Conservation (phyloP, 2,888 invertebrate species). For the Cylindroiulus punctatus region DNA sequence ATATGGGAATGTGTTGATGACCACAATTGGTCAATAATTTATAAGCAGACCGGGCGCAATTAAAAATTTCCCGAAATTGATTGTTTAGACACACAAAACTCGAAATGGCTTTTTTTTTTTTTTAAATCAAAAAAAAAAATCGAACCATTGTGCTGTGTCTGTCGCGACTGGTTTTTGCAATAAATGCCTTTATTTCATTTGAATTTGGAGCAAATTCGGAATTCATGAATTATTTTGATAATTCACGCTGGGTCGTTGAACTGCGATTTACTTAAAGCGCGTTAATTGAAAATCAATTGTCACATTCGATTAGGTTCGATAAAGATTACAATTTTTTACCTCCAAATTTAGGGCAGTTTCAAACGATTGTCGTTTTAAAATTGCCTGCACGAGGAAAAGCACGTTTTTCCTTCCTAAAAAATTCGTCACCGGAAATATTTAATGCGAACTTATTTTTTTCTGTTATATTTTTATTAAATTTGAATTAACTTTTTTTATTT, state of each 20-base stretch:
- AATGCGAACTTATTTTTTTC: neutral
- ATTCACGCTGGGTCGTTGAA: constrained; percentile 15
- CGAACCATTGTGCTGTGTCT: neutral
- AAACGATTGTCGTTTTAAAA: neutral
- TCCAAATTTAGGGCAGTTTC: constrained; percentile 5
- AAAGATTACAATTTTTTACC: neutral
- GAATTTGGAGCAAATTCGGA: constrained; percentile 27
- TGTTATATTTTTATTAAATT: no score
- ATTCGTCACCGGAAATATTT: constrained; percentile 28
- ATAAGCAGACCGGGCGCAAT: neutral
- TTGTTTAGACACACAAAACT: neutral
- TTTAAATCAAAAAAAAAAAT: no score
- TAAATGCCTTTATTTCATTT: constrained; percentile 22
- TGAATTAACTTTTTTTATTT: no score
- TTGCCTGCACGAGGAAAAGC: neutral
- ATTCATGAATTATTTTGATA: constrained; percentile 33
- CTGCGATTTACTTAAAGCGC: neutral
- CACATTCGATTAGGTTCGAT: neutral
- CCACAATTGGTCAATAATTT: neutral
- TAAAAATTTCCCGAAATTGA: neutral
- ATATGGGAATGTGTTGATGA: neutral
- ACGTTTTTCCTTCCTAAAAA: neutral
- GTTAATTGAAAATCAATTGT: constrained; percentile 8
- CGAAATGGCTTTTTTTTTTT: neutral
- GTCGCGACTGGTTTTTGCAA: neutral